phyloP scores from a whole-genome alignment of 2,113 vertebrate species.

The Nanger granti region DNA sequence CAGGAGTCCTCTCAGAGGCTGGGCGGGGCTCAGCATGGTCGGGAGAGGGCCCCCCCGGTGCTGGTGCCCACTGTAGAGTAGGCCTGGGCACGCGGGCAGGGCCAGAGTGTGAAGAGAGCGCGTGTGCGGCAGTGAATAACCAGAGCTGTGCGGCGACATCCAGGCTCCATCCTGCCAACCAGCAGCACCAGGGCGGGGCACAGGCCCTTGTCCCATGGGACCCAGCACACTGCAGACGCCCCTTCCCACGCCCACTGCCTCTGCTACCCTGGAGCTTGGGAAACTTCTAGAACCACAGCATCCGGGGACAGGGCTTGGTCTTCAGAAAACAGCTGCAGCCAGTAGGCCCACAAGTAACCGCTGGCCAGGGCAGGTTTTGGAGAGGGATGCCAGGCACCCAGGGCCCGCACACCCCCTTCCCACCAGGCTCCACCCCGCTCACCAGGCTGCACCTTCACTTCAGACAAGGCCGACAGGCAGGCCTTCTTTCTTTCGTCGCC shows the following conservation, averaged over 20 bases:
- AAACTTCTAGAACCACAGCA: background rate
- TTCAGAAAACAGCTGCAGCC: background rate
- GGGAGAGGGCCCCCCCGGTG: background rate
- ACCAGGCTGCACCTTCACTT: slow-evolving; percentile 97
- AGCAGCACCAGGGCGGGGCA: background rate
- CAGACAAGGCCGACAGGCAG: slow-evolving; percentile 90
- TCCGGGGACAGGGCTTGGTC: background rate
- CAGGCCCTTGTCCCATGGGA: no score
- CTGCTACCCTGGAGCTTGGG: background rate
- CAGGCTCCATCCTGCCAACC: background rate
- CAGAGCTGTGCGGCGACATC: background rate
- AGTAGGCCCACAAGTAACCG: background rate
- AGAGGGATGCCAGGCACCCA: background rate
- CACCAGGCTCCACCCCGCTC: slow-evolving; percentile 49
- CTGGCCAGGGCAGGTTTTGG: background rate
- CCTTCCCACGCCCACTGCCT: background rate
- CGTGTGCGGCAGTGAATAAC: accelerated
- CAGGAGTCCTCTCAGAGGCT: background rate
- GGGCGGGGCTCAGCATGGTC: background rate
- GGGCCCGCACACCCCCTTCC: background rate
- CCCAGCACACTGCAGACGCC: background rate
- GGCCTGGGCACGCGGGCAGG: background rate
- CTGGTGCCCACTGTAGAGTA: background rate
- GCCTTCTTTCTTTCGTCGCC: slow-evolving; percentile 95
- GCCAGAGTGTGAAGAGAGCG: background rate